Evolutionary conservation across 2,113 vertebrate species (phyloP).

Genomic region (Arvicanthis niloticus): DNA sequence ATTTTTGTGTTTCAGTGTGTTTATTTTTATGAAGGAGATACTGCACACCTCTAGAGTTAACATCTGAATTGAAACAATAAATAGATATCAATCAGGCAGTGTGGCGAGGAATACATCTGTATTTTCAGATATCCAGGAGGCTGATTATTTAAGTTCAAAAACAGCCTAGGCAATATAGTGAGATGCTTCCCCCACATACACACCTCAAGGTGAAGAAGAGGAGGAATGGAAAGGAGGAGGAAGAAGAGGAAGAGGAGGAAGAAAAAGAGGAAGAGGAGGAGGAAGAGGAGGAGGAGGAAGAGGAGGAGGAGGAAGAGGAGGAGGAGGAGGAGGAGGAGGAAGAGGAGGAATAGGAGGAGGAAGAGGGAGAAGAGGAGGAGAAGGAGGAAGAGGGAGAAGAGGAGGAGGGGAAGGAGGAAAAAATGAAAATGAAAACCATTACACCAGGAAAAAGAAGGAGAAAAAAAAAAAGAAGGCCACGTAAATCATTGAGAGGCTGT

Average conservation of each 20-base stretch:
- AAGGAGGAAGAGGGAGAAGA: neutral
- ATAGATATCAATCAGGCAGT: neutral
- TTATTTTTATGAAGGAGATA: neutral
- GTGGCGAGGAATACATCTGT: no score
- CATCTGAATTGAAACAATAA: conserved; percentile 47
- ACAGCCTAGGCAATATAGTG: neutral
- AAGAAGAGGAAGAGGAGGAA: no score
- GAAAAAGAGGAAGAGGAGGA: neutral
- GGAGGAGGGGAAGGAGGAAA: neutral
- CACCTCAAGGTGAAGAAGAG: neutral
- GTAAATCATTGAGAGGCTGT: neutral
- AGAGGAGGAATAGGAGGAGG: fast-evolving
- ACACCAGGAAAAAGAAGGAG: no score
- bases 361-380: neutral
- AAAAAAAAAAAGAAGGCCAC: neutral
- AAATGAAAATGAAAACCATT: neutral
- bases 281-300: fast-evolving
- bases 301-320: no score
- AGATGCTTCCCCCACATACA: neutral
- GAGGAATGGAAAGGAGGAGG: neutral
- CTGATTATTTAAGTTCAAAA: neutral
- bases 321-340: neutral
- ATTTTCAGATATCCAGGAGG: neutral
- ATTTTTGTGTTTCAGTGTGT: neutral
- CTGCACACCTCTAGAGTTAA: neutral